These are phyloP conservation scores for Artibeus jamaicensis DNA, from an alignment of 2,797 vertebrate species.

Conservation along the genomic window DNA sequence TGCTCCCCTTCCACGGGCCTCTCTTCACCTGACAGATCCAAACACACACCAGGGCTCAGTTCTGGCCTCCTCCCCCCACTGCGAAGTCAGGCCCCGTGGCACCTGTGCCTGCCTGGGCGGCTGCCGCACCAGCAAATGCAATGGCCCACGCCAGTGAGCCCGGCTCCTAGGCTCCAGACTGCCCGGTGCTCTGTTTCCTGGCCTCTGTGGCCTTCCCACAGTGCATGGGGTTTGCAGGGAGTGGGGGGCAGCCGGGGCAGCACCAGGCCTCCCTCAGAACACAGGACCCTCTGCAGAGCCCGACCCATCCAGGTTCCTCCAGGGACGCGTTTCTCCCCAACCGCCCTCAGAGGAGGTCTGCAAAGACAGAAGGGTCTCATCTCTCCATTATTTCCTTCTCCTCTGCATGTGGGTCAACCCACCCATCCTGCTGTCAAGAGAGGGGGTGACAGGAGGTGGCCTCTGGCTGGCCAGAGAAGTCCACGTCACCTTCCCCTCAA, in stretches of 20 bases:
- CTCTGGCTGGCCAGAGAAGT: background rate
- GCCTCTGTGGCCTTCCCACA: background rate
- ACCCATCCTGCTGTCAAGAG: background rate
- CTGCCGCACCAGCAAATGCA: background rate
- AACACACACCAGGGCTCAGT: background rate
- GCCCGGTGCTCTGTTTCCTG: background rate
- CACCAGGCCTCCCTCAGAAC: background rate
- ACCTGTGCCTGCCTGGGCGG: background rate
- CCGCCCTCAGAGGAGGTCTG: background rate
- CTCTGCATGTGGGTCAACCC: background rate
- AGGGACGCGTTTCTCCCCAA: background rate
- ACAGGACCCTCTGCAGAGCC: background rate
- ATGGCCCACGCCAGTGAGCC: rapidly evolving
- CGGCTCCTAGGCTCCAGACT: background rate
- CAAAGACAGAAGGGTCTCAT: background rate
- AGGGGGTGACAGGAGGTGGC: background rate
- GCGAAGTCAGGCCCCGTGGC: background rate
- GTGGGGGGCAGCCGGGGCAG: background rate
- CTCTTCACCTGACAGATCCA: background rate
- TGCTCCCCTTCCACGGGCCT: background rate
- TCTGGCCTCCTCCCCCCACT: background rate
- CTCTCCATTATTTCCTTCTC: background rate
- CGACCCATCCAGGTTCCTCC: background rate
- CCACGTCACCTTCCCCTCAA: background rate
- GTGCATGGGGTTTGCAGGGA: background rate